phyloP scores from a whole-genome alignment of 2,888 invertebrate genomes.

The Leptogaster cylindrica region DNA sequence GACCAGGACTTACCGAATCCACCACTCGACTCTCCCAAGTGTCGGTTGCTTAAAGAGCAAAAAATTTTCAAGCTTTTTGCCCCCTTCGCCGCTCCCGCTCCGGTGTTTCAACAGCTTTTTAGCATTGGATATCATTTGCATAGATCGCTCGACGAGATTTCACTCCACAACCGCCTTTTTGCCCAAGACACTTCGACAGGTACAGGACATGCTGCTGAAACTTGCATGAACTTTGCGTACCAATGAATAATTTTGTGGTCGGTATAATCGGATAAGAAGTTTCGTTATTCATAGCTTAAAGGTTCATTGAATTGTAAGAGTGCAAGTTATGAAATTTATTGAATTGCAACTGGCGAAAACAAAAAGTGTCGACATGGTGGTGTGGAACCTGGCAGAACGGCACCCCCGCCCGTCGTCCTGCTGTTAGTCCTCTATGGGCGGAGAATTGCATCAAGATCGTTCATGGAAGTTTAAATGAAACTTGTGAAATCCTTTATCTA shows the following conservation, averaged over 20 bases:
- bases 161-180: constrained; percentile 7
- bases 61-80: constrained; percentile 22
- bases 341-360: not conserved
- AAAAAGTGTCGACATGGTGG: too few species aligned
- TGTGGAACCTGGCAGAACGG: too few species aligned
- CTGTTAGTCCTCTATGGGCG: too few species aligned
- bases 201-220: constrained; percentile 31
- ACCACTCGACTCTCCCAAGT: constrained; percentile 7
- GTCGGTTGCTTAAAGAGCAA: constrained; percentile 33
- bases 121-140: constrained; percentile 31
- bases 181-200: constrained; percentile 26
- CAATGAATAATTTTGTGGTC: constrained; percentile 38
- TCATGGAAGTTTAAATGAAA: too few species aligned
- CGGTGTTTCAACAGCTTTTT: constrained; percentile 32
- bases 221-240: constrained; percentile 20
- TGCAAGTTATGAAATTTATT: constrained; percentile 32
- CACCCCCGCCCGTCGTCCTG: too few species aligned
- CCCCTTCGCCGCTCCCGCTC: not conserved
- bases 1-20: not conserved
- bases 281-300: constrained; percentile 37
- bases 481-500: too few species aligned
- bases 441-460: too few species aligned
- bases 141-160: constrained; percentile 33
- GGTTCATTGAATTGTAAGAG: constrained; percentile 29
- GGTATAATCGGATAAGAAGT: constrained; percentile 37